A percentile compares a stretch with the other conserved stretches of the same genome.
phyloP scores from a whole-genome alignment of 2,888 invertebrate species.

The Drosophila mimica region DNA sequence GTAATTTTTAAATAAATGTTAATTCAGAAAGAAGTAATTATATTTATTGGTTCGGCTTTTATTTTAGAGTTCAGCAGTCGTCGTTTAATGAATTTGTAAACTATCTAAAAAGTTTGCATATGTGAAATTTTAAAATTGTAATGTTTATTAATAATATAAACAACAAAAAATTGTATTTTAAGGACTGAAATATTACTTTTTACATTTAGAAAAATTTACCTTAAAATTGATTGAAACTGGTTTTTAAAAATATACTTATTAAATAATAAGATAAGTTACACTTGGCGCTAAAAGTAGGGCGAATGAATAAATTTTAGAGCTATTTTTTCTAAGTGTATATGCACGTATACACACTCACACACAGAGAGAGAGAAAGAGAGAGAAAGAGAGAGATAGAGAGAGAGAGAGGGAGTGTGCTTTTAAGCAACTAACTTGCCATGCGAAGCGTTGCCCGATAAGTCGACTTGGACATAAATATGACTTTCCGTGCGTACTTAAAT shows the following conservation, averaged over 20 bases:
- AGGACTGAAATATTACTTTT: no score
- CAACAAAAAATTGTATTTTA: no score
- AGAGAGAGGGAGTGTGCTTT: constrained; percentile 43
- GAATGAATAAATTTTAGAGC: accelerated
- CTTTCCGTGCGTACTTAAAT: constrained; percentile 37
- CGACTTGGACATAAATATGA: constrained; percentile 56
- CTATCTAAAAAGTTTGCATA: no score
- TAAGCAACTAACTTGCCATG: constrained; percentile 46
- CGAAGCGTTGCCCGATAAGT: constrained; percentile 35
- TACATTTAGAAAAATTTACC: no score
- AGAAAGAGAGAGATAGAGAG: constrained; percentile 2
- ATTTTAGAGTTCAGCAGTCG: background rate
- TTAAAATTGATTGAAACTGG: no score
- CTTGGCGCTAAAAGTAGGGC: background rate
- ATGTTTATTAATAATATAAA: background rate
- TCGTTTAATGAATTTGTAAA: no score
- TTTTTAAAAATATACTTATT: background rate
- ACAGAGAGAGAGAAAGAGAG: background rate
- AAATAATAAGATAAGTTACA: background rate
- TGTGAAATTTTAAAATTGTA: background rate
- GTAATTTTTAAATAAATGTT: no score
- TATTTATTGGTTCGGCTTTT: background rate
- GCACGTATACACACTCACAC: background rate
- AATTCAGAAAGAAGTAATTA: background rate
- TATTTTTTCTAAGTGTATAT: background rate